A percentile compares a stretch with the other conserved stretches of the same genome.
phyloP scores from a whole-genome alignment of 2,888 invertebrate species.

The Congeria kusceri region DNA sequence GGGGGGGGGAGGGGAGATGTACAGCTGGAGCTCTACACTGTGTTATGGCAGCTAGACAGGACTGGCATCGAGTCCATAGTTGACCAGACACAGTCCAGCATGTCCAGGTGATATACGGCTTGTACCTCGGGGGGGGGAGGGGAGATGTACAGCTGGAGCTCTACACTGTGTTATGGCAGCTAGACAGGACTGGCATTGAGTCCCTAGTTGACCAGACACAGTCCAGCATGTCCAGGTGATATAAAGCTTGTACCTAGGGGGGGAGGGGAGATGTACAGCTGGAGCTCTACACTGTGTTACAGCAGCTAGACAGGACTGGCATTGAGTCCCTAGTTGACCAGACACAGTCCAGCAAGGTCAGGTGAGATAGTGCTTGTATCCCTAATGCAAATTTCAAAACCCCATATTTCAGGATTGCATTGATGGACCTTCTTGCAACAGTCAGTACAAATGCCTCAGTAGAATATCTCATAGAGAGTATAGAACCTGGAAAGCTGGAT shows the following conservation, averaged over 20 bases:
- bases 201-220: no score
- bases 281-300: constrained; percentile 35
- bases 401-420: constrained; percentile 70
- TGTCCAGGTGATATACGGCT: no score
- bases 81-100: not conserved
- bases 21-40: constrained; percentile 34
- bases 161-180: no score
- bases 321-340: not conserved
- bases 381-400: no score
- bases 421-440: constrained; percentile 77
- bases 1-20: constrained; percentile 46
- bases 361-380: no score
- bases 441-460: constrained; percentile 79
- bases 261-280: constrained; percentile 15
- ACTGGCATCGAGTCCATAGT: not conserved
- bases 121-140: no score
- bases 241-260: no score
- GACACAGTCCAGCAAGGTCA: not conserved
- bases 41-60: constrained; percentile 38
- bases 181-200: no score
- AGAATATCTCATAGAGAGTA: constrained; percentile 57
- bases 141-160: no score
- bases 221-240: no score
- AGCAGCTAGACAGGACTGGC: constrained; percentile 28
- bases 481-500: constrained; percentile 48